These are phyloP conservation scores for Cheilosia scutellata DNA, from an alignment of 2,888 invertebrate species.

Conservation along the genomic window DNA sequence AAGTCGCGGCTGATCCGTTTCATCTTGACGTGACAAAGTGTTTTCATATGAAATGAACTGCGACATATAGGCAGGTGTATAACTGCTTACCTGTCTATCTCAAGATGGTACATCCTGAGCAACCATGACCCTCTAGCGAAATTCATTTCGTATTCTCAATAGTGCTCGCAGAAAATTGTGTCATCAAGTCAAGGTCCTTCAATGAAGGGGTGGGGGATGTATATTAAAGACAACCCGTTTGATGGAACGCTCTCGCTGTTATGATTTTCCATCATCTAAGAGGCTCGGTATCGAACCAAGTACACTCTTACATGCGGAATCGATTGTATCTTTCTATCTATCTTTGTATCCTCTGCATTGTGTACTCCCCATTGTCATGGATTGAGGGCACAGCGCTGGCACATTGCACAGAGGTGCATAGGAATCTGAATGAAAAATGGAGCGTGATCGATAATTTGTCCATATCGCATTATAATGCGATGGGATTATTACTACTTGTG, in stretches of 20 bases:
- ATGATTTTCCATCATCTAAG: slow-evolving; percentile 34
- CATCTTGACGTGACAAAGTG: slow-evolving; percentile 59
- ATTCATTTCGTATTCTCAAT: slow-evolving; percentile 22
- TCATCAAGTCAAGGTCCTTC: slow-evolving; percentile 63
- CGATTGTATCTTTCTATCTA: slow-evolving; percentile 16
- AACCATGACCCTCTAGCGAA: slow-evolving; percentile 19
- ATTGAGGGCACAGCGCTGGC: slow-evolving; percentile 1
- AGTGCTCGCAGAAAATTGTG: slow-evolving; percentile 41
- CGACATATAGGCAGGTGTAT: slow-evolving; percentile 40
- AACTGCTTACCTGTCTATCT: background rate
- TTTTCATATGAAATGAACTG: slow-evolving; percentile 43
- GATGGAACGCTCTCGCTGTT: background rate
- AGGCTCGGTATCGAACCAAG: slow-evolving; percentile 4
- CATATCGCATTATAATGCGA: slow-evolving; percentile 44
- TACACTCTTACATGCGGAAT: slow-evolving; percentile 24
- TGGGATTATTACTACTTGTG: slow-evolving; percentile 37
- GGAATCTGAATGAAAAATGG: slow-evolving; percentile 24
- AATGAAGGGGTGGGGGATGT: background rate
- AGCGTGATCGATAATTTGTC: slow-evolving; percentile 41
- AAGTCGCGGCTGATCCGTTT: slow-evolving; percentile 66
- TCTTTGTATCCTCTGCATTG: background rate
- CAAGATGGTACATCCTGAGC: slow-evolving; percentile 24
- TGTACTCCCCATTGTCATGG: slow-evolving; percentile 28
- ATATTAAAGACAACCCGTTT: too few relatives aligned
- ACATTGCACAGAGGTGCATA: background rate